Base-by-base conservation (phyloP, 2,797 vertebrate species). In the Pelodytes ibericus region DNA sequence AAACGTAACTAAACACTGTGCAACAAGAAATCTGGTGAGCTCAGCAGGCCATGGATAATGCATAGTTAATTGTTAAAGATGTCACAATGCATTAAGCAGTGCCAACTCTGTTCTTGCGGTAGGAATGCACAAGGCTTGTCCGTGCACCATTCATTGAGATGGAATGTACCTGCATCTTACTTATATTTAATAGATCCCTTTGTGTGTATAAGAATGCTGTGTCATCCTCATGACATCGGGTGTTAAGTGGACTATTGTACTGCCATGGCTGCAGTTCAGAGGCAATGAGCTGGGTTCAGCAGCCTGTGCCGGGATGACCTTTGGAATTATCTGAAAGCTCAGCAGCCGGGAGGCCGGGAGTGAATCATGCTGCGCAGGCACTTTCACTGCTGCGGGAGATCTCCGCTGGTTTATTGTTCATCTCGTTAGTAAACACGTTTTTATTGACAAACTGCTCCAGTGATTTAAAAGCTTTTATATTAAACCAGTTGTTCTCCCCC, bases 381-480 rank as follows among this genome's bases (percentile, higher is more conserved):
- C 10, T 24, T 47, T 49, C 20, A 13, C 36, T 24, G 2, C 47
- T 30, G 58, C 5, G 4, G n/a, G 16, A 22, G 18, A n/a, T 2
- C 24, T 30, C 15, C n/a, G 2, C 26, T 51, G 25, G 29, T 27
- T 44, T 49, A 71, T 71, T 11, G 39, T 44, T 57, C 10, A 59
- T 57, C 39, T 25, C 13, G 57, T 60, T 72, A 66, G 44, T 26
- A 57, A 56, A 18, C 25, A 11, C 20, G 44, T 16, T 41, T 31
- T 58, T 76, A 76, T 63, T 70, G 65, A 70, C 66, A 57, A 69
- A 47, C 24, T 53, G 41, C 44, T 65, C 10, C 27, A 44, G 4
- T 71, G 49, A 65, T 71, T 33, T 58, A 58, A 53, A 63, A 64
- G 67, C 49, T 18, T 65, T 77, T 72, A 65, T 56, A 66, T 25